Conservation (phyloP, 2,113 vertebrate genomes). For the Mirounga angustirostris region DNA sequence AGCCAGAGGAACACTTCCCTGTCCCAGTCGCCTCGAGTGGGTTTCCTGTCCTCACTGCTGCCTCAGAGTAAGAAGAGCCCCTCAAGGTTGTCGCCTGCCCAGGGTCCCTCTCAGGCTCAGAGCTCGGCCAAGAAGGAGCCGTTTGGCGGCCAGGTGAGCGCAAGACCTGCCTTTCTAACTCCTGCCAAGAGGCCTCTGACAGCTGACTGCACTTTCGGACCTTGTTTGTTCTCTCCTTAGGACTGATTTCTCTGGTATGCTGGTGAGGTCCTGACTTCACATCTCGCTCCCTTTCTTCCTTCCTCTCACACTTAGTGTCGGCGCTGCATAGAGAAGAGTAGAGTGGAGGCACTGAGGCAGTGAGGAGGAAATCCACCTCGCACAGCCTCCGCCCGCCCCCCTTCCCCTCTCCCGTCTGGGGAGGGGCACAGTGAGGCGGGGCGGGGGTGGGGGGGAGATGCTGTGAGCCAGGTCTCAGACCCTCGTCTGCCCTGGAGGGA, state of each 20-base stretch:
- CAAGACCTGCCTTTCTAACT: not conserved
- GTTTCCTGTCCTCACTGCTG: constrained; percentile 95
- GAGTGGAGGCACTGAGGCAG: not conserved
- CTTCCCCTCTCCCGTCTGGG: not conserved
- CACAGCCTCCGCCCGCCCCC: fast-evolving
- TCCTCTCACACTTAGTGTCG: not conserved
- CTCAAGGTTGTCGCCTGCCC: constrained; percentile 83
- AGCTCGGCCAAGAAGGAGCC: constrained; percentile 90
- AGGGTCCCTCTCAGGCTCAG: constrained; percentile 89
- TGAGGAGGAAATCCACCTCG: not conserved
- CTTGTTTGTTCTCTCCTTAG: too few relatives aligned
- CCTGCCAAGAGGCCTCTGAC: not conserved
- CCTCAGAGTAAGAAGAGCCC: constrained; percentile 93
- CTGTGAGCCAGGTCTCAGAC: not conserved
- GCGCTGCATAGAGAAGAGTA: not conserved
- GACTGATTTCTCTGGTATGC: not conserved
- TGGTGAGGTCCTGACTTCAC: not conserved
- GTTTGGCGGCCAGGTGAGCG: constrained; percentile 89
- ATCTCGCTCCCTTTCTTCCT: not conserved
- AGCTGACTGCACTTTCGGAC: not conserved
- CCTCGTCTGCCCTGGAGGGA: too few relatives aligned
- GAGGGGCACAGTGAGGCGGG: not conserved
- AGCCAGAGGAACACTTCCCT: constrained; percentile 91
- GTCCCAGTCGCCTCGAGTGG: constrained; percentile 91
- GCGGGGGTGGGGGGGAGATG: not conserved